Evolutionary conservation across 2,797 vertebrate genomes (phyloP), one percentile per base, ranked within the genome.

Genomic region (Steatocranus sp.): DNA sequence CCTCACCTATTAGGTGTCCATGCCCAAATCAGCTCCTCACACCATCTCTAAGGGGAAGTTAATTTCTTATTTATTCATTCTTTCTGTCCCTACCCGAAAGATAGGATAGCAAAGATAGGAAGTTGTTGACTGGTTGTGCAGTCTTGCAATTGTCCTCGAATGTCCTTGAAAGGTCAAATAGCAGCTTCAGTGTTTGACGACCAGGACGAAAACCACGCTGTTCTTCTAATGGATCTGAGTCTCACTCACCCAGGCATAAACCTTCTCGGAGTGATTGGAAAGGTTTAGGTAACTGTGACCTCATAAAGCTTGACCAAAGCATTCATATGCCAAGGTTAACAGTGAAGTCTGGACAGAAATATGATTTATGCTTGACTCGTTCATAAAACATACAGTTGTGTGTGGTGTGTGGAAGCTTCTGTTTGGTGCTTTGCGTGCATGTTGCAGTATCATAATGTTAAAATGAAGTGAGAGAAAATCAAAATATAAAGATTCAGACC

Each of bases 21-120:
- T 68, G 63, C 20, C 23, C 23, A 70, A 70, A 70, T 46, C 9
- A 70, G 23, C 38, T 70, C 66, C 23, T 46, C 66, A 70, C 15
- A 5, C 23, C 66, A 70, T 11, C 15, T 43, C 20, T 43, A 68
- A 27, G 38, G 20, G 6, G 38, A 70, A 70, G 23, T 17, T 43
- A 4, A 27, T 43, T 70, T 18, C 38, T 43, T 38, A 63, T 63
- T 20, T 63, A 12, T 14, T 63, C 11, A 38, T 6, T 63, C 34
- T 63, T 0, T 63, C 5, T 12, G n/a, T 38, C 34, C n/a, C 58
- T 63, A 20, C 32, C 56, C 1, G 4, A 61, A 61, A 34, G 56
- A 61, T 58, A 32, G 9, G 30, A 32, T 58, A 18, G 17, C 27
- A 58, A 58, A 58, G 54, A 41, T 43, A 68, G 34, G 20, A 66